Evolutionary conservation across 2,113 vertebrate genomes (phyloP).

Genomic region (Gracilinanus agilis): DNA sequence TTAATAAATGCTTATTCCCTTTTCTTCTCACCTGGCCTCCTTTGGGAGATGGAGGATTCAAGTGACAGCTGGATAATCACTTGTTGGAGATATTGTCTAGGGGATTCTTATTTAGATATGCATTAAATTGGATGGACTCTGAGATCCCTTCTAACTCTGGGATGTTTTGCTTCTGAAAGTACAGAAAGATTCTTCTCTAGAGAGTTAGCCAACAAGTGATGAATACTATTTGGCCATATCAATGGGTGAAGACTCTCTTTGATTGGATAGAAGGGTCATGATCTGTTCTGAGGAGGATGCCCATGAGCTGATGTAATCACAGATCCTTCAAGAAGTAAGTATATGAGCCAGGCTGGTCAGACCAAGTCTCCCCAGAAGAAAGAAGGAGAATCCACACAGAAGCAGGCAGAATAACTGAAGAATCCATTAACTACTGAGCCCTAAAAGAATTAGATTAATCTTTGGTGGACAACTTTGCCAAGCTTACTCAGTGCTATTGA

Average conservation of each 20-base stretch:
- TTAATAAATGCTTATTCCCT: neutral
- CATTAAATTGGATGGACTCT: neutral
- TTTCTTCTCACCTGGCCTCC: neutral
- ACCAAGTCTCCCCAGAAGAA: neutral
- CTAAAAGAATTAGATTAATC: neutral
- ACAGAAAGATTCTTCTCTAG: neutral
- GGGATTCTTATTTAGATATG: neutral
- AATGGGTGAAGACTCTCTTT: neutral
- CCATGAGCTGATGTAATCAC: neutral
- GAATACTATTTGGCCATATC: neutral
- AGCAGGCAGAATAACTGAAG: neutral
- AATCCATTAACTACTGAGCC: neutral
- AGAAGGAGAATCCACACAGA: neutral
- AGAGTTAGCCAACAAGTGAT: neutral
- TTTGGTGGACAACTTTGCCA: neutral
- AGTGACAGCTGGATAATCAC: neutral
- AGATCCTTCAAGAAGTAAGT: neutral
- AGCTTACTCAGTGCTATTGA: neutral
- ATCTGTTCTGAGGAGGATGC: neutral
- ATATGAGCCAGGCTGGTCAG: neutral
- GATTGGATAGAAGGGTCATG: neutral
- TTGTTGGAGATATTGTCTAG: neutral
- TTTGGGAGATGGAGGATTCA: neutral
- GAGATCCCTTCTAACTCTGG: neutral
- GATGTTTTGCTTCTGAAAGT: neutral